phyloP scores from a whole-genome alignment of 2,888 invertebrate genomes.

The Melieria picta region DNA sequence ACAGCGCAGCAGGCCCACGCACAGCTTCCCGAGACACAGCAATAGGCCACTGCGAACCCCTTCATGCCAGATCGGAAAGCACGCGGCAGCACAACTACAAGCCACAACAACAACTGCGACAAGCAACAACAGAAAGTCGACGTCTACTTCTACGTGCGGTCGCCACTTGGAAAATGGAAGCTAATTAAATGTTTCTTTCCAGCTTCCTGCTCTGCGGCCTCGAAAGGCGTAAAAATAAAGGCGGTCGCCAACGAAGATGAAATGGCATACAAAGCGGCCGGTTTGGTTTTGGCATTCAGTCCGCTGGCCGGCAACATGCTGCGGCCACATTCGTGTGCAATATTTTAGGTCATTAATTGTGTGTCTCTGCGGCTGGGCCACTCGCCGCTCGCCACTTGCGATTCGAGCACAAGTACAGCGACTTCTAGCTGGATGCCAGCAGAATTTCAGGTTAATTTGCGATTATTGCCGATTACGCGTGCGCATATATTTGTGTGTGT shows the following conservation, averaged over 20 bases:
- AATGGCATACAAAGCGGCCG: constrained; percentile 5
- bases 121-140: not conserved
- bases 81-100: not conserved
- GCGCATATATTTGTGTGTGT: not conserved
- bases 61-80: constrained; percentile 2
- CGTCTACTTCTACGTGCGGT: not conserved
- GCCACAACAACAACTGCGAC: not conserved
- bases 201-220: constrained; percentile 18
- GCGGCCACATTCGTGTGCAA: not conserved
- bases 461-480: constrained; percentile 14
- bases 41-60: constrained; percentile 14
- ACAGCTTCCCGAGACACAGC: constrained; percentile 7
- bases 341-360: constrained; percentile 13
- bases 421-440: no score
- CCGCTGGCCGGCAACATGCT: constrained; percentile 4
- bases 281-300: constrained; percentile 20
- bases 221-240: not conserved
- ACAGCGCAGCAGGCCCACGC: constrained; percentile 27
- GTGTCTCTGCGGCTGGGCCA: not conserved
- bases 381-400: no score
- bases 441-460: constrained; percentile 12
- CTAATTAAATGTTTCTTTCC: not conserved
- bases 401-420: no score
- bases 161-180: not conserved
- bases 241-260: not conserved